Percentiles rank a stretch among this genome's conserved stretches.
These are phyloP conservation scores for Oscheius sp. DNA, from an alignment of 2,888 invertebrate species.

Conservation along the genomic window DNA sequence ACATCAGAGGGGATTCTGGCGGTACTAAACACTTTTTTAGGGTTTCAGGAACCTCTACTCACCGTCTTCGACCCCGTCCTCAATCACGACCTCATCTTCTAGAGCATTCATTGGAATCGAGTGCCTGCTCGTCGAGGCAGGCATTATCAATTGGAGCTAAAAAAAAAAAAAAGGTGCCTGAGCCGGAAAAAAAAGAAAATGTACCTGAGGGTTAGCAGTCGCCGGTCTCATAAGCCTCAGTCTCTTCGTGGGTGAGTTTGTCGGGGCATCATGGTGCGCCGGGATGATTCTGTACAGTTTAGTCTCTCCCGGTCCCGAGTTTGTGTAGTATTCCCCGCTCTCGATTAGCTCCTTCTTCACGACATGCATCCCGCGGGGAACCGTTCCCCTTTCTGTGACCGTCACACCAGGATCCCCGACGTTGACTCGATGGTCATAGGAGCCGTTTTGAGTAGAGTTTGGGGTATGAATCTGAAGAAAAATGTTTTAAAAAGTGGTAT, in stretches of 20 bases:
- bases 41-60: constrained; percentile 24
- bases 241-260: background rate
- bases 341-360: constrained; percentile 19
- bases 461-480: constrained; percentile 27
- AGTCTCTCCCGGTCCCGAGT: background rate
- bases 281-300: constrained; percentile 6
- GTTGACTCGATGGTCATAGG: constrained; percentile 13
- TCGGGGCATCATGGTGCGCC: background rate
- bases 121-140: constrained; percentile 15
- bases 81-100: constrained; percentile 53
- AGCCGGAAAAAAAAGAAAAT: background rate
- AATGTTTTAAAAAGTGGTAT: background rate
- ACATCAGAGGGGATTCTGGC: constrained; percentile 49
- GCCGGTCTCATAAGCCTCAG: background rate
- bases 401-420: constrained; percentile 33
- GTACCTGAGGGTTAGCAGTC: background rate
- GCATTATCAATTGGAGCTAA: constrained; percentile 17
- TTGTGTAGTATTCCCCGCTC: background rate
- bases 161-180: background rate
- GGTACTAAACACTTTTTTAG: constrained; percentile 21
- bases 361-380: background rate
- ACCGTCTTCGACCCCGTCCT: constrained; percentile 50
- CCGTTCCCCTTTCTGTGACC: constrained; percentile 21
- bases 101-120: constrained; percentile 2
- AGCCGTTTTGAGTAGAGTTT: background rate